phyloP scores from a whole-genome alignment of 2,797 vertebrate genomes.

The Protosalanx chinensis region DNA sequence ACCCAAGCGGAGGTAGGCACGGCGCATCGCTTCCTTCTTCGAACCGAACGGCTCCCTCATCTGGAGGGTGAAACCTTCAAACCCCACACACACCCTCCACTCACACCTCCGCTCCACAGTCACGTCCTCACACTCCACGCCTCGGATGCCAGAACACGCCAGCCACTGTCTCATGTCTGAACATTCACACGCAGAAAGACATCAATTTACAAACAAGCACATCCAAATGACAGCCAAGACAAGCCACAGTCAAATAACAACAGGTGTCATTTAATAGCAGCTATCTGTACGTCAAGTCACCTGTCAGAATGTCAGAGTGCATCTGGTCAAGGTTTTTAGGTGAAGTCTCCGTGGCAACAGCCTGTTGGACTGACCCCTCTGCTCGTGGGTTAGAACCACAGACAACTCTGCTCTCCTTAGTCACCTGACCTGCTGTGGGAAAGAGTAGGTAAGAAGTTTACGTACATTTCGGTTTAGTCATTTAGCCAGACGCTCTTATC shows the following conservation, averaged over 20 bases:
- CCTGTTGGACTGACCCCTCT: background rate
- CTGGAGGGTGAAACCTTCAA: conserved; percentile 2
- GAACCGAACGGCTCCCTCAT: conserved; percentile 6
- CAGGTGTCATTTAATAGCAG: background rate
- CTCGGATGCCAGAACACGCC: background rate
- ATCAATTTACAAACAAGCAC: background rate
- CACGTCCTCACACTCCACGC: conserved; percentile 10
- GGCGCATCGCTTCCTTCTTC: conserved; percentile 24
- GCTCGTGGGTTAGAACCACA: background rate
- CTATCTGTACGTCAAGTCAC: conserved; percentile 1
- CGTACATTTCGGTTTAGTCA: no score
- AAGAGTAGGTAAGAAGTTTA: background rate
- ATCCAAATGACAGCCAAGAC: background rate
- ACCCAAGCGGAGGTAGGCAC: conserved; percentile 23
- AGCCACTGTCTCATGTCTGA: conserved; percentile 24
- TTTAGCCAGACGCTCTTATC: no score
- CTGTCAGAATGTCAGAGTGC: conserved; percentile 1
- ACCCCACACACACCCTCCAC: conserved; percentile 18
- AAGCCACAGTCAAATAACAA: background rate
- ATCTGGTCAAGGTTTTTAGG: conserved; percentile 10
- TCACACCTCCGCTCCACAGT: background rate
- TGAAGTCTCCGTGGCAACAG: background rate
- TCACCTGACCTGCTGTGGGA: conserved; percentile 7
- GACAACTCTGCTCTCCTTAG: conserved; percentile 3
- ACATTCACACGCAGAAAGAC: background rate